Conservation (phyloP, 2,113 vertebrate genomes). For the Pampusana beccarii region DNA sequence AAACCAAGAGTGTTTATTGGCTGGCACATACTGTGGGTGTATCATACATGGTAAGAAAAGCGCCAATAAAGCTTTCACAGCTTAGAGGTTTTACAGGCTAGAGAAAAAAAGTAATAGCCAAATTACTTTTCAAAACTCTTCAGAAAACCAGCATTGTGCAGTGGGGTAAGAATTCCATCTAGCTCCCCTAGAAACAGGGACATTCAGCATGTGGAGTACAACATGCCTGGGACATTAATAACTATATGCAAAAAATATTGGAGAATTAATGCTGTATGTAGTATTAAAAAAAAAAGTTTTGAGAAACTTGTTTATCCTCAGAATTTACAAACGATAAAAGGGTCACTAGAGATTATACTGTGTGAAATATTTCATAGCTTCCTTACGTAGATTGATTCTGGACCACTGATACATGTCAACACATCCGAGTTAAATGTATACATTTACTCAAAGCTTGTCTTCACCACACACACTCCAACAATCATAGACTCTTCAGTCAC, state of each 20-base stretch:
- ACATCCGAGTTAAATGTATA: background rate
- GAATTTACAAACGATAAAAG: background rate
- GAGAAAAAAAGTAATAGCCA: background rate
- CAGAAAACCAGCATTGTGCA: background rate
- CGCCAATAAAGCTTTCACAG: slow-evolving; percentile 22
- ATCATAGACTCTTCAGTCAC: background rate
- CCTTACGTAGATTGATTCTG: background rate
- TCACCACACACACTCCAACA: background rate
- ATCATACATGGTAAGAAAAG: background rate
- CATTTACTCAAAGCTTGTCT: background rate
- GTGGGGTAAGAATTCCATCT: background rate
- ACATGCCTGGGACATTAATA: background rate
- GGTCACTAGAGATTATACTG: background rate
- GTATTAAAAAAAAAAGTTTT: background rate
- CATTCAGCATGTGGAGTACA: background rate
- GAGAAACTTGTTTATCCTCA: background rate
- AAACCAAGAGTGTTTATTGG: background rate
- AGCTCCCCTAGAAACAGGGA: background rate
- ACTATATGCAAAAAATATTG: background rate
- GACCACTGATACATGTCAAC: background rate
- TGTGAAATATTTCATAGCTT: background rate
- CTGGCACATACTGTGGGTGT: background rate
- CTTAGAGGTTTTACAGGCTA: background rate
- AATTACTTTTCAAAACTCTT: slow-evolving; percentile 15
- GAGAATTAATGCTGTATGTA: background rate